Conservation (phyloP, 2,888 invertebrate species). For the Drosophila heteroneura region DNA sequence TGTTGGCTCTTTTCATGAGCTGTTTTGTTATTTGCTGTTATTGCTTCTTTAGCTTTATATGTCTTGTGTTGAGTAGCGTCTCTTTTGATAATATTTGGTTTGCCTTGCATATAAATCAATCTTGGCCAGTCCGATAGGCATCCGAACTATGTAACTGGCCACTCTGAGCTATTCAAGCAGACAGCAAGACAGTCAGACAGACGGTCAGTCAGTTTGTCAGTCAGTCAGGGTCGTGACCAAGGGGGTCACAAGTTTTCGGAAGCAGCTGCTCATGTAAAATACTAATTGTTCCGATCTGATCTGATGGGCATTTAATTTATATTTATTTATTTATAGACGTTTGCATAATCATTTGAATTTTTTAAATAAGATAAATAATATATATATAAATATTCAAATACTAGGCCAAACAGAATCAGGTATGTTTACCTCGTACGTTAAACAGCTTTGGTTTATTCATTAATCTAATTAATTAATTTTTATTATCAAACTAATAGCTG, state of each 20-base stretch:
- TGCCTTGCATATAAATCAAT: constrained; percentile 81
- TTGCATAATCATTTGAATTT: neutral
- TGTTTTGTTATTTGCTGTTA: constrained; percentile 46
- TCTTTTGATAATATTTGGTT: constrained; percentile 76
- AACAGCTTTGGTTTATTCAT: neutral
- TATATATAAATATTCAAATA: neutral
- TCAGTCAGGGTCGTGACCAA: constrained; percentile 46
- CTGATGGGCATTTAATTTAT: neutral
- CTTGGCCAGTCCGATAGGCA: constrained; percentile 76
- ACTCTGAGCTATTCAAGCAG: constrained; percentile 5
- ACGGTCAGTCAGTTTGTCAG: constrained; percentile 8
- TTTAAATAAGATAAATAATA: neutral
- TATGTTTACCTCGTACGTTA: neutral
- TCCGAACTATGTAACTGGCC: constrained; percentile 65
- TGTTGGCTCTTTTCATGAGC: constrained; percentile 48
- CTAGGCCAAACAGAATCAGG: neutral
- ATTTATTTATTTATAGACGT: neutral
- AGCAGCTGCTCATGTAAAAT: constrained; percentile 13
- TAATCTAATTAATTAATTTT: neutral
- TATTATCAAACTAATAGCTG: neutral
- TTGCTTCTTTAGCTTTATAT: constrained; percentile 2
- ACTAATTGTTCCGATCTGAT: constrained; percentile 2
- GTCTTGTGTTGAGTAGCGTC: constrained; percentile 56
- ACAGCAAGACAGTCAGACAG: constrained; percentile 13
- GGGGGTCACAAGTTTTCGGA: constrained; percentile 38